Conservation (phyloP, 2,797 vertebrate species). For the Pangasius larnaudii region DNA sequence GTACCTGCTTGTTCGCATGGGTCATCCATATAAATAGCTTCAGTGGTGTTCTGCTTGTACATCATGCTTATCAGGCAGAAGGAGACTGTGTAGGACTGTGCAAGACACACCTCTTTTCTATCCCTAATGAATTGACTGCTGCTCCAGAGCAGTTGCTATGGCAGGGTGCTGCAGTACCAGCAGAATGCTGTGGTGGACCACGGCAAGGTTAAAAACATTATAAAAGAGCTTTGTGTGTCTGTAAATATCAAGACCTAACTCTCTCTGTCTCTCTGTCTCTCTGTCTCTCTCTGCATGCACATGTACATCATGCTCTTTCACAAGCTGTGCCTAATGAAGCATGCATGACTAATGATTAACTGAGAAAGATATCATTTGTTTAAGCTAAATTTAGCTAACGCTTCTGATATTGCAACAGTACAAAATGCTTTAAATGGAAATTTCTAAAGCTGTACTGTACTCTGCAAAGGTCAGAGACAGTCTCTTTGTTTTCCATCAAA, state of each 20-base stretch:
- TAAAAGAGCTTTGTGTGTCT: neutral
- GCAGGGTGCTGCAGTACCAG: constrained; percentile 52
- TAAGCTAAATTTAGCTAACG: neutral
- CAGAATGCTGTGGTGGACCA: constrained; percentile 38
- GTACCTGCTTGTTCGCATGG: constrained; percentile 48
- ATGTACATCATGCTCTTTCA: neutral
- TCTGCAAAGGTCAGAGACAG: neutral
- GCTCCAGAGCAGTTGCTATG: constrained; percentile 49
- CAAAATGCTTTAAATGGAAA: neutral
- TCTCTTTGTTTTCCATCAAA: neutral
- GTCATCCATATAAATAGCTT: constrained; percentile 24
- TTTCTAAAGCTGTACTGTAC: neutral
- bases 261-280: neutral
- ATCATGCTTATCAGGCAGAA: constrained; percentile 29
- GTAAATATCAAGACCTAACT: neutral
- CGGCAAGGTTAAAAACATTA: neutral
- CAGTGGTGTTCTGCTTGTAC: constrained; percentile 7
- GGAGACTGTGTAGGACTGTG: constrained; percentile 3
- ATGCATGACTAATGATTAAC: neutral
- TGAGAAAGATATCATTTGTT: neutral
- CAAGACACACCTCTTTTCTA: constrained; percentile 41
- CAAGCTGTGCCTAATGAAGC: neutral
- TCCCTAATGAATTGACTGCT: constrained; percentile 34
- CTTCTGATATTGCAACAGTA: neutral
- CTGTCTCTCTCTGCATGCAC: neutral